Conservation (phyloP, 1,140 invertebrate genomes). For the Globodera ellingtonae region DNA sequence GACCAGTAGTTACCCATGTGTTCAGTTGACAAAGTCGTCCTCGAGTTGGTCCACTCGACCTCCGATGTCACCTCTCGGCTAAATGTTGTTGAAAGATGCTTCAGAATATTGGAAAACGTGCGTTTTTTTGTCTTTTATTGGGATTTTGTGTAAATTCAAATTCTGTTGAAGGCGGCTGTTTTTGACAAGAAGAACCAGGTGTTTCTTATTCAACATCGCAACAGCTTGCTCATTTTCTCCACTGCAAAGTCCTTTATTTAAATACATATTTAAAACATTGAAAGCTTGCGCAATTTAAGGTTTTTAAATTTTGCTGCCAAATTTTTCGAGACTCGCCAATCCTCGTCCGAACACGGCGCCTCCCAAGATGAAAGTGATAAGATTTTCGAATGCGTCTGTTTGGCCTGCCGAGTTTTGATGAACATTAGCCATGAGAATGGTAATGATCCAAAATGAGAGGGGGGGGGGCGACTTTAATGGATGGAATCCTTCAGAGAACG, state of each 20-base stretch:
- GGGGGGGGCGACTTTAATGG: neutral
- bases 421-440: constrained; percentile 48
- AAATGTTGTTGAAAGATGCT: constrained; percentile 50
- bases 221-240: constrained; percentile 37
- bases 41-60: constrained; percentile 29
- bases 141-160: neutral
- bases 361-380: constrained; percentile 29
- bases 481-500: constrained; percentile 32
- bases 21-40: constrained; percentile 48
- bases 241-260: constrained; percentile 38
- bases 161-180: constrained; percentile 37
- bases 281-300: neutral
- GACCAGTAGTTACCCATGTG: neutral
- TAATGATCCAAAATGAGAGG: constrained; percentile 11
- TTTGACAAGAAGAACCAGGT: constrained; percentile 47
- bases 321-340: constrained; percentile 6
- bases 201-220: constrained; percentile 41
- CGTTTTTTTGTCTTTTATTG: constrained; percentile 12
- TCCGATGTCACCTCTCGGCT: constrained; percentile 28
- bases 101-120: constrained; percentile 47
- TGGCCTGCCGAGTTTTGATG: constrained; percentile 44
- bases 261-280: neutral
- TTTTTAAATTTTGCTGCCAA: constrained; percentile 28
- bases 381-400: constrained; percentile 45
- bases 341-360: neutral